Percentiles rank a stretch among this genome's conserved stretches.
Evolutionary conservation across 37 sponge, comb jelly and placozoan species (phyloP).

Genomic region (Axinella damicornis): DNA sequence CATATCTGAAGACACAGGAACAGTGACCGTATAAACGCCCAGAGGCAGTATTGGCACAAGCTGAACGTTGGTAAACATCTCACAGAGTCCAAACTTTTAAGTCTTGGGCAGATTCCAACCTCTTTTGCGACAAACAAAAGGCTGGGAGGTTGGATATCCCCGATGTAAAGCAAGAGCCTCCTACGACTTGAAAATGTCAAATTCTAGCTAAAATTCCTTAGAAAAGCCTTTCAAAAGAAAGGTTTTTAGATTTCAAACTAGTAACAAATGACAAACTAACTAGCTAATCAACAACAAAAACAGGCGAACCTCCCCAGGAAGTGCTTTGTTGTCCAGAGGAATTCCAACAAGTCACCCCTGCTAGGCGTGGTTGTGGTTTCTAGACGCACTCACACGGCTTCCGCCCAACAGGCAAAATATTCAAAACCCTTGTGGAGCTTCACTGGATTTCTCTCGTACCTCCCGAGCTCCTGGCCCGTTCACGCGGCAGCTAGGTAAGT

Average conservation of each 20-base stretch:
- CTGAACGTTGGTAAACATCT: no score
- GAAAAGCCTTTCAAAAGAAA: no score
- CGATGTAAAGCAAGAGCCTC: no score
- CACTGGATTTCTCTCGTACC: background rate
- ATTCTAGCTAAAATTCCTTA: no score
- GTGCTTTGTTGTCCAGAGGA: no score
- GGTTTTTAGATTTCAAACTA: no score
- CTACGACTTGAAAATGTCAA: no score
- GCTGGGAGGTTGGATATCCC: background rate
- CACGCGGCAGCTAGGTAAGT: background rate
- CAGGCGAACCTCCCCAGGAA: no score
- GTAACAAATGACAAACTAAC: no score
- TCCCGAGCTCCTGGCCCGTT: background rate
- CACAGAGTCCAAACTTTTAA: background rate
- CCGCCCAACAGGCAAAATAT: background rate
- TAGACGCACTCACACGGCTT: conserved; percentile 1
- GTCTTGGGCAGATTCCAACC: background rate
- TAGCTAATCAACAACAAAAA: no score
- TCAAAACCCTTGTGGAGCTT: no score
- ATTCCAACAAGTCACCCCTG: background rate
- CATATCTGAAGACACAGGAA: background rate
- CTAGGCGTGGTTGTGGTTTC: conserved; percentile 46
- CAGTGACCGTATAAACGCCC: background rate
- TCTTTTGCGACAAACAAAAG: background rate
- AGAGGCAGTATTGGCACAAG: background rate